Conservation (phyloP, 2,797 vertebrate genomes). For the Malacoctenus gilli region DNA sequence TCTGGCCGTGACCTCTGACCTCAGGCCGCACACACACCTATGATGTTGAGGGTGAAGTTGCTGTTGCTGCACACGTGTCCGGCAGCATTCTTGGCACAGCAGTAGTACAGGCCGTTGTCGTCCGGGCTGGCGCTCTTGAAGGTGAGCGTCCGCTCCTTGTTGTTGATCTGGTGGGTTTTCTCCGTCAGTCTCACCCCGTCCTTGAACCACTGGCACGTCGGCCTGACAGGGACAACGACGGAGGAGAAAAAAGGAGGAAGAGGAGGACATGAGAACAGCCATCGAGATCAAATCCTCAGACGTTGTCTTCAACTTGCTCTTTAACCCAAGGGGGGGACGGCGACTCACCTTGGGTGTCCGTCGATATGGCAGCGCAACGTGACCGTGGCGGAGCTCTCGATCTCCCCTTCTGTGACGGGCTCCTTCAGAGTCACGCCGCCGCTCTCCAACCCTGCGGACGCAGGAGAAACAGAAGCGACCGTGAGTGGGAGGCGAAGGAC, state of each 20-base stretch:
- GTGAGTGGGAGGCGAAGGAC: slow-evolving; percentile 18
- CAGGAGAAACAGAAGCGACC: slow-evolving; percentile 23
- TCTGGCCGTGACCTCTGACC: too few relatives aligned
- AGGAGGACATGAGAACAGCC: slow-evolving; percentile 31
- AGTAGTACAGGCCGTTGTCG: slow-evolving; percentile 90
- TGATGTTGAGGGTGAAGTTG: slow-evolving; percentile 91
- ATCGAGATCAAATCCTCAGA: slow-evolving; percentile 11
- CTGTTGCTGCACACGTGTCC: slow-evolving; percentile 88
- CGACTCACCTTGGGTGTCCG: slow-evolving; percentile 94
- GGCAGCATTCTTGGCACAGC: slow-evolving; percentile 90
- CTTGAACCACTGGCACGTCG: slow-evolving; percentile 91
- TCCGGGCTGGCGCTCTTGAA: slow-evolving; percentile 84
- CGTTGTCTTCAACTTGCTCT: slow-evolving; percentile 11
- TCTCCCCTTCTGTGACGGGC: slow-evolving; percentile 83
- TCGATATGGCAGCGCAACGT: slow-evolving; percentile 92
- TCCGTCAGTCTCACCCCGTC: slow-evolving; percentile 83
- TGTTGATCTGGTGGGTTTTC: slow-evolving; percentile 86
- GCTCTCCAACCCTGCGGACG: slow-evolving; percentile 89
- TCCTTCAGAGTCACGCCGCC: slow-evolving; percentile 90
- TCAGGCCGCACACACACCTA: slow-evolving; percentile 78
- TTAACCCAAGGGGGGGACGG: slow-evolving; percentile 8
- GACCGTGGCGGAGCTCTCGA: slow-evolving; percentile 88
- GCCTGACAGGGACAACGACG: slow-evolving; percentile 73
- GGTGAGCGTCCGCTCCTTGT: slow-evolving; percentile 89
- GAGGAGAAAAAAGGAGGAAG: slow-evolving; percentile 6